Base-by-base conservation (phyloP, 2,113 vertebrate species). In the Recurvirostra avosetta region DNA sequence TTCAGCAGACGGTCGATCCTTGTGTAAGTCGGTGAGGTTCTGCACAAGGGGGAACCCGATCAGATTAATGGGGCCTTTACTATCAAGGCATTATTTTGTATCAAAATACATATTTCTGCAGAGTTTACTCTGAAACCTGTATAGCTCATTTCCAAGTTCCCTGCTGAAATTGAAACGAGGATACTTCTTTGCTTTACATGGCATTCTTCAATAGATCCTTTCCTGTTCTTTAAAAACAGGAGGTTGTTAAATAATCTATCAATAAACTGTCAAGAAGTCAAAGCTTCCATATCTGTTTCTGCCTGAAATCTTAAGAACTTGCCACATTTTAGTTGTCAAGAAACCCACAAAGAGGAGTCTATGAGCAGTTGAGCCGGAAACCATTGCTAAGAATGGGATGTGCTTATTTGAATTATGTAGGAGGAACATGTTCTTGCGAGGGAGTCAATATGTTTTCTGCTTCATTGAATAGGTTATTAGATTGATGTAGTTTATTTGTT, bases 401-500 rank as follows among this genome's bases (percentile, higher is more conserved):
- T 93, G 96, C 96, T 96, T 52, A 40, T 71, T 89, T 98, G 98
- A 98, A 97, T 98, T 97, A 96, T 94, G 97, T 92, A 97, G 97
- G 96, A 96, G 70, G 97, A 96, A 76, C 95, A 61, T 96, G 91
- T 59, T 97, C 94, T 95, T 97, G 97, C 95, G 86, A 94, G 90
- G 92, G 95, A 97, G 96, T 97, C 98, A 96, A 49, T 97, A 92
- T 97, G 95, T 93, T 98, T 98, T 98, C 97, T 98, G 97, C 98
- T 98, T 96, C 97, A 97, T 97, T 97, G 97, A 96, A 93, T 97
- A 88, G 96, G 88, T 97, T 94, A 98, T 98, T 98, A 98, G 97
- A 98, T 98, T 98, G 98, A 98, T 98, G 96, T 95, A 95, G 97
- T 97, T 98, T 98, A 91, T 97, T 98, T 98, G 97, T 96, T 96